These are phyloP conservation scores for Cynaeus angustus DNA, from an alignment of 2,888 invertebrate species.

Conservation along the genomic window DNA sequence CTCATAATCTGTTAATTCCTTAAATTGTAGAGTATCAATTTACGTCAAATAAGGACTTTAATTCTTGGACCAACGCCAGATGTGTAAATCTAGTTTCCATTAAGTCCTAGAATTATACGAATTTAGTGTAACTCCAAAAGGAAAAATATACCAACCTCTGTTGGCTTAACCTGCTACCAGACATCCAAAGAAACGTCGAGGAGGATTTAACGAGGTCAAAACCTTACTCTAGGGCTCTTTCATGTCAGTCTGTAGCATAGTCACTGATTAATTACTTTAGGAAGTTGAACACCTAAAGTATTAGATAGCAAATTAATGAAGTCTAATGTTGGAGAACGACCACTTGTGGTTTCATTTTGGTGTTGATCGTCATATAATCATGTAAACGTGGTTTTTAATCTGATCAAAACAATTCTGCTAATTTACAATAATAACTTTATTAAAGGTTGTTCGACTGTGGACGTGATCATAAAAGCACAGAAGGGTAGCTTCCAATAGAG, in stretches of 20 bases:
- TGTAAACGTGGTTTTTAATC: background rate
- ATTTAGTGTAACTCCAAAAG: no score
- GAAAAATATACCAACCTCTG: no score
- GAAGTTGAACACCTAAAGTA: constrained; percentile 5
- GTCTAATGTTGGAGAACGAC: constrained; percentile 3
- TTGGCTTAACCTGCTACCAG: no score
- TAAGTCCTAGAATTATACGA: constrained; percentile 15
- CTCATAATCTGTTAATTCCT: background rate
- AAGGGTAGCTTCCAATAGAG: constrained; percentile 1
- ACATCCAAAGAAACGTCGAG: background rate
- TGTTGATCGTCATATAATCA: background rate
- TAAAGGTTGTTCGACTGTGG: background rate
- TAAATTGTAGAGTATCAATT: constrained; percentile 9
- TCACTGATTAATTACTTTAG: constrained; percentile 17
- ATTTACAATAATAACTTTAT: background rate
- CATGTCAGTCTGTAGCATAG: constrained; percentile 1
- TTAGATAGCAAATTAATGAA: constrained; percentile 18
- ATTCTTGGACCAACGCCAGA: constrained; percentile 20
- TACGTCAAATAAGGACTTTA: background rate
- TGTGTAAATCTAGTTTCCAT: constrained; percentile 24
- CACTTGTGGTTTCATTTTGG: constrained; percentile 5
- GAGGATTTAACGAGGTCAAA: background rate
- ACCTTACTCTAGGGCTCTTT: constrained; percentile 18
- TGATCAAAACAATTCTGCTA: background rate
- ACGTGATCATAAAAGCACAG: constrained; percentile 2